Evolutionary conservation across 1,140 invertebrate genomes (phyloP).

Genomic region (Gryon sp.): DNA sequence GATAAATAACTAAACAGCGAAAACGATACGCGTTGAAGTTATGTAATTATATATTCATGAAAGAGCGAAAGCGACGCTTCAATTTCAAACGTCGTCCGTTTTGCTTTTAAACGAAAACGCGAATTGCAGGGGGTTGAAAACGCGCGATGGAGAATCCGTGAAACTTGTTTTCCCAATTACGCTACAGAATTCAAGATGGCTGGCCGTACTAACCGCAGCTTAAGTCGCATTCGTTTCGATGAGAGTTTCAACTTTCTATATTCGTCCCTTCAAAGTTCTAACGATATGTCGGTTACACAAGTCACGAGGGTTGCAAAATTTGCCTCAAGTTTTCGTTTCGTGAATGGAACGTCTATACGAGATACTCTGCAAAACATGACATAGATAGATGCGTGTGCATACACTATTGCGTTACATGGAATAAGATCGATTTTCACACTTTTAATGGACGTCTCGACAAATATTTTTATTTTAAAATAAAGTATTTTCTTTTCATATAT

Average conservation of each 20-base stretch:
- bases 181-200: conserved; percentile 64
- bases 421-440: conserved; percentile 28
- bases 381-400: conserved; percentile 34
- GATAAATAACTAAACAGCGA: conserved; percentile 39
- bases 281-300: conserved; percentile 71
- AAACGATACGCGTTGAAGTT: conserved; percentile 39
- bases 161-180: conserved; percentile 64
- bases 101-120: conserved; percentile 43
- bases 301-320: conserved; percentile 67
- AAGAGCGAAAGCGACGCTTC: conserved; percentile 36
- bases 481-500: too few species aligned
- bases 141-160: conserved; percentile 42
- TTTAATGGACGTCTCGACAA: background rate
- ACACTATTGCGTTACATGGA: background rate
- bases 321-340: conserved; percentile 66
- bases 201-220: conserved; percentile 60
- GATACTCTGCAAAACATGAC: conserved; percentile 39
- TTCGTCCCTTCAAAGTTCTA: conserved; percentile 65
- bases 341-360: conserved; percentile 52
- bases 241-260: conserved; percentile 63
- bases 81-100: conserved; percentile 40
- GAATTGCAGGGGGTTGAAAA: conserved; percentile 47
- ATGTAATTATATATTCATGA: conserved; percentile 48
- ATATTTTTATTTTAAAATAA: too few species aligned
- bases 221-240: conserved; percentile 65